These are phyloP conservation scores for Eristalinus aeneus DNA, from an alignment of 2,888 invertebrate species.

Conservation along the genomic window DNA sequence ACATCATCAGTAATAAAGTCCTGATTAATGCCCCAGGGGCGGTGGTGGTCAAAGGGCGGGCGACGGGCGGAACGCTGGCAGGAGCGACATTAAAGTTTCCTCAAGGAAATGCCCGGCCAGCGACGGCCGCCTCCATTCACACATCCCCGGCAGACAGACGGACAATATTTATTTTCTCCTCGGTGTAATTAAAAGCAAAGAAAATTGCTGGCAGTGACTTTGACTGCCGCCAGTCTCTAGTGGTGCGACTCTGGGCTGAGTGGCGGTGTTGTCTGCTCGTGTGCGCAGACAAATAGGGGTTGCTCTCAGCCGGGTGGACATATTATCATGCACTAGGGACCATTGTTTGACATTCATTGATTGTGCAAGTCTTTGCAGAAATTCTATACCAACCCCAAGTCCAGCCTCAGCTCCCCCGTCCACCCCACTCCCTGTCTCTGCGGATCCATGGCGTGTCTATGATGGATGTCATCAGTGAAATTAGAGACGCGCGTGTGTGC, in stretches of 20 bases:
- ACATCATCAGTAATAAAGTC: conserved; percentile 60
- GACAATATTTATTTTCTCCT: conserved; percentile 52
- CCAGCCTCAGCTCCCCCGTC: not conserved
- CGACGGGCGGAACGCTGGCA: too few species aligned
- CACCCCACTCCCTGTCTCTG: too few species aligned
- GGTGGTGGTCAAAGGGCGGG: conserved; percentile 13
- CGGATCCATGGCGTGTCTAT: not conserved
- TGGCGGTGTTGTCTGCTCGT: not conserved
- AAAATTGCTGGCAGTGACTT: conserved; percentile 38
- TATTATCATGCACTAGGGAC: conserved; percentile 43
- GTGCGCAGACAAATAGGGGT: not conserved
- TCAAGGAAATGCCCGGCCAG: not conserved
- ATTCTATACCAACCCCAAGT: not conserved
- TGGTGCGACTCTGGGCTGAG: not conserved
- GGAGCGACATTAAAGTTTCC: conserved; percentile 47
- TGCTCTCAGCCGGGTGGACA: not conserved
- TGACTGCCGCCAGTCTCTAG: not conserved
- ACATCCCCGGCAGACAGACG: conserved; percentile 23
- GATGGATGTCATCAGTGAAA: conserved; percentile 30
- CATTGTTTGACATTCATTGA: conserved; percentile 57
- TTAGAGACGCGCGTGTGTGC: conserved; percentile 1
- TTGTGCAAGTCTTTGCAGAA: conserved; percentile 38
- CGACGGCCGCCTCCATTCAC: not conserved
- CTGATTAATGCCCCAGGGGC: conserved; percentile 49
- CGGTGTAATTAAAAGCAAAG: conserved; percentile 61